A percentile compares a stretch with the other conserved stretches of the same genome.
Evolutionary conservation across 2,797 vertebrate species (phyloP).

Genomic region (Siniperca obscura): DNA sequence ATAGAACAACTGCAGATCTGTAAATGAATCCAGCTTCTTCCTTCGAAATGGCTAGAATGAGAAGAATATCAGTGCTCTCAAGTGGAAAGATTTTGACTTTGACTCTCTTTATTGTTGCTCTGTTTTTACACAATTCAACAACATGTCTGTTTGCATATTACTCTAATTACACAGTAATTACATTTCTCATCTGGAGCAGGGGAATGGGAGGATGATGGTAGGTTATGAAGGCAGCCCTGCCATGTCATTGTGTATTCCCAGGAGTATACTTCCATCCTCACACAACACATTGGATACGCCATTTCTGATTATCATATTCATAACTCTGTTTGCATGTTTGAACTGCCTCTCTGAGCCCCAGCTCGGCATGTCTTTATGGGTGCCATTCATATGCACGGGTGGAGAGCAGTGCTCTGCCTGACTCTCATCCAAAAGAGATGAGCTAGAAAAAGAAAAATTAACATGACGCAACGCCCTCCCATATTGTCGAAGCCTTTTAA

Average conservation of each 20-base stretch:
- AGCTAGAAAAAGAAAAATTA: slow-evolving; percentile 2
- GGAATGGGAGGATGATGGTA: slow-evolving; percentile 7
- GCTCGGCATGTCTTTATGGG: slow-evolving; percentile 48
- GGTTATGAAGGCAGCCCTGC: slow-evolving; percentile 18
- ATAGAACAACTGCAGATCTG: slow-evolving; percentile 24
- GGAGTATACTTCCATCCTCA: slow-evolving; percentile 41
- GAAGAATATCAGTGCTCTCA: not conserved
- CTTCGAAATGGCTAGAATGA: not conserved
- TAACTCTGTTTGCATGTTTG: slow-evolving; percentile 60
- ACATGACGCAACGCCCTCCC: slow-evolving; percentile 18
- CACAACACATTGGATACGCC: slow-evolving; percentile 47
- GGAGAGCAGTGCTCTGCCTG: slow-evolving; percentile 23
- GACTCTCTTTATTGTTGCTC: too few relatives aligned
- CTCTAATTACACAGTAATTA: slow-evolving; percentile 24
- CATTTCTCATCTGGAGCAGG: slow-evolving; percentile 28
- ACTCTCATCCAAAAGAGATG: slow-evolving; percentile 27
- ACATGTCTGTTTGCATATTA: slow-evolving; percentile 11
- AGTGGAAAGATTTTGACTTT: not conserved
- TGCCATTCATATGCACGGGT: slow-evolving; percentile 51
- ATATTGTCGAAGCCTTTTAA: slow-evolving; percentile 10
- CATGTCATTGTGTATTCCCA: slow-evolving; percentile 56
- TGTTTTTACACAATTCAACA: not conserved
- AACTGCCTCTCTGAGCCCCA: slow-evolving; percentile 38
- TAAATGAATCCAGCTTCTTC: not conserved
- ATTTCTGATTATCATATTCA: slow-evolving; percentile 69